These are phyloP conservation scores for Vandiemenella viatica DNA, from an alignment of 2,888 invertebrate genomes.

Conservation along the genomic window DNA sequence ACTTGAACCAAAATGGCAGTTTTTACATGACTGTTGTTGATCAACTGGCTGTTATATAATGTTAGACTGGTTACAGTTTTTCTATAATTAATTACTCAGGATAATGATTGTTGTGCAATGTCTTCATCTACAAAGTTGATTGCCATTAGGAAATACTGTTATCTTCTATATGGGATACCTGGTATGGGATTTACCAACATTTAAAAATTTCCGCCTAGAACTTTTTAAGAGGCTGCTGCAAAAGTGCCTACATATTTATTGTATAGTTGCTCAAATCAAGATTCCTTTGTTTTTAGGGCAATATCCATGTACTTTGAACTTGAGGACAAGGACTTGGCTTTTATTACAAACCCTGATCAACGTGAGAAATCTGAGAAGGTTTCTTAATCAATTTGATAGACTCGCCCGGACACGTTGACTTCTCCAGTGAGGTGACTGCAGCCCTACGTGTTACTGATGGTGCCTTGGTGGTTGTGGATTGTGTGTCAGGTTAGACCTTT, in stretches of 20 bases:
- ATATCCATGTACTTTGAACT: conserved; percentile 99
- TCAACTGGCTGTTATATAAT: too few relatives aligned
- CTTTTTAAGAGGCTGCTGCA: neutral
- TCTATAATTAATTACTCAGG: too few relatives aligned
- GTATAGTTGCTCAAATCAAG: too few relatives aligned
- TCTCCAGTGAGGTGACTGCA: conserved; percentile 98
- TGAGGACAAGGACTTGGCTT: conserved; percentile 81
- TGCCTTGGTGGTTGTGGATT: conserved; percentile 98
- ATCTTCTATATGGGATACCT: too few relatives aligned
- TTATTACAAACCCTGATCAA: conserved; percentile 83
- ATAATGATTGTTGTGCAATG: too few relatives aligned
- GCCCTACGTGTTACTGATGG: conserved; percentile 99
- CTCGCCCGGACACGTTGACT: conserved; percentile 99
- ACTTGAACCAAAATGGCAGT: too few relatives aligned
- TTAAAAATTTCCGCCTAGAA: neutral
- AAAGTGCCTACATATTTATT: neutral
- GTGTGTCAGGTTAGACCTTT: conserved; percentile 72
- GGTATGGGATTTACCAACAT: too few relatives aligned
- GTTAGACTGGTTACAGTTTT: too few relatives aligned
- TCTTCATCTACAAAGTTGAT: too few relatives aligned
- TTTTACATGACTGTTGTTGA: too few relatives aligned
- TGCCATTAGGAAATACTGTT: too few relatives aligned
- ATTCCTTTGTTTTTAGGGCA: conserved; percentile 47
- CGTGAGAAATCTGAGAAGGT: conserved; percentile 76
- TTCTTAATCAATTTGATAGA: conserved; percentile 99